Conservation (phyloP, 2,888 invertebrate genomes). For the Cecidostiba fungosa region DNA sequence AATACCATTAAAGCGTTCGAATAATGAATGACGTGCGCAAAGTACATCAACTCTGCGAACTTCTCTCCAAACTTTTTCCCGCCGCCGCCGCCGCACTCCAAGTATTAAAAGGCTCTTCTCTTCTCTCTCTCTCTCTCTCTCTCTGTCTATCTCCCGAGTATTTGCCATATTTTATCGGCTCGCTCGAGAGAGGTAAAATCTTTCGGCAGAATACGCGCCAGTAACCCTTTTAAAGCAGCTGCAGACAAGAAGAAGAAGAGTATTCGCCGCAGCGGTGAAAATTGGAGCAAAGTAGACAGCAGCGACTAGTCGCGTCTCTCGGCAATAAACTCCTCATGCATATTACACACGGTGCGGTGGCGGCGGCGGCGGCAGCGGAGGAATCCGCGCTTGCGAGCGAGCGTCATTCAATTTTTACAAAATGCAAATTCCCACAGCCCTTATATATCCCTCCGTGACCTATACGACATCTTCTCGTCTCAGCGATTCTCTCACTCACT, state of each 20-base stretch:
- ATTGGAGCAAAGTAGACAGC: constrained; percentile 50
- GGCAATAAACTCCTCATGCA: constrained; percentile 43
- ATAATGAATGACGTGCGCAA: constrained; percentile 50
- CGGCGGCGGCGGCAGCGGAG: too few species aligned
- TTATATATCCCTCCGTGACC: background rate
- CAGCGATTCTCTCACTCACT: background rate
- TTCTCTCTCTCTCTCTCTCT: background rate
- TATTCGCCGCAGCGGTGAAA: background rate
- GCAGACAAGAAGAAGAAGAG: background rate
- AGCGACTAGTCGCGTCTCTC: constrained; percentile 19
- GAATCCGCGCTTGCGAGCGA: background rate
- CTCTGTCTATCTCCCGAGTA: background rate
- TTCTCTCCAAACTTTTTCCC: constrained; percentile 15
- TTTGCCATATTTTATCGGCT: background rate
- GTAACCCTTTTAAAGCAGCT: constrained; percentile 22
- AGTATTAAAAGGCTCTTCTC: constrained; percentile 22
- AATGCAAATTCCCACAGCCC: constrained; percentile 38
- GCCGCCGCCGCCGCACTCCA: background rate
- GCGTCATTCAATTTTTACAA: constrained; percentile 41
- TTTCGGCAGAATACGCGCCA: background rate
- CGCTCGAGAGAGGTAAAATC: background rate
- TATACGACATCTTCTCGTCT: background rate
- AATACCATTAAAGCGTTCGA: constrained; percentile 26
- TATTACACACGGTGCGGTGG: constrained; percentile 9
- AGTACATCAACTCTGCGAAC: background rate